Evolutionary conservation across 1,140 invertebrate species (phyloP).

Genomic region (Euwallacea similis): DNA sequence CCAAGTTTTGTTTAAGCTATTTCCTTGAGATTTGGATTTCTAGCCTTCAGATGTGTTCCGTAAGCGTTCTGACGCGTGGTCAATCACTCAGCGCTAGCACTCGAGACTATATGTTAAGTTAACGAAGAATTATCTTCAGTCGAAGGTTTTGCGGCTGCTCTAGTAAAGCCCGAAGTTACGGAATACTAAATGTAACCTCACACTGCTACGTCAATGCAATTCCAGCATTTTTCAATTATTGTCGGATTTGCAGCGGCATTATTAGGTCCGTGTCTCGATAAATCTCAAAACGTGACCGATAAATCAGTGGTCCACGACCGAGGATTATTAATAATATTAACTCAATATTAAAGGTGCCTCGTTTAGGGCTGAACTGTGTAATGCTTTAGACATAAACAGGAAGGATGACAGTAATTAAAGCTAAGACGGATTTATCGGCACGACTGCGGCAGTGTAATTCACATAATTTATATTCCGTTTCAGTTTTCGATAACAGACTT

Average conservation of each 20-base stretch:
- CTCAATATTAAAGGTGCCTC: constrained; percentile 2
- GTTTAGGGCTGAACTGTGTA: not conserved
- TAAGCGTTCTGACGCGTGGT: too few relatives aligned
- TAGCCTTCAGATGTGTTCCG: too few relatives aligned
- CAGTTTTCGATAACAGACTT: not conserved
- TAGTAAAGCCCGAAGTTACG: too few relatives aligned
- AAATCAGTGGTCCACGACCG: constrained; percentile 2
- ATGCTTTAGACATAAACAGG: not conserved
- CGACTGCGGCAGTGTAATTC: not conserved
- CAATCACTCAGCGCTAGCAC: too few relatives aligned
- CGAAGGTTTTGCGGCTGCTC: too few relatives aligned
- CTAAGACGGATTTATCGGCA: not conserved
- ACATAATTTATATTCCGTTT: not conserved
- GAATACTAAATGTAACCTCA: too few relatives aligned
- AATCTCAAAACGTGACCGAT: constrained; percentile 11
- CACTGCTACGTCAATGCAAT: constrained; percentile 4
- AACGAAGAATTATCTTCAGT: too few relatives aligned
- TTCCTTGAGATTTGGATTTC: too few relatives aligned
- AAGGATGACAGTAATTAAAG: not conserved
- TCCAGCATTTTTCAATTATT: constrained; percentile 6
- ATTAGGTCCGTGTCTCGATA: constrained; percentile 4
- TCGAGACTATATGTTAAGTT: too few relatives aligned
- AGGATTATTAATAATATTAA: constrained; percentile 15
- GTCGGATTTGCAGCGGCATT: not conserved
- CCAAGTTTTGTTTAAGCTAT: too few relatives aligned